Base-by-base conservation (phyloP, 2,888 invertebrate genomes). In the Andrena praecox region DNA sequence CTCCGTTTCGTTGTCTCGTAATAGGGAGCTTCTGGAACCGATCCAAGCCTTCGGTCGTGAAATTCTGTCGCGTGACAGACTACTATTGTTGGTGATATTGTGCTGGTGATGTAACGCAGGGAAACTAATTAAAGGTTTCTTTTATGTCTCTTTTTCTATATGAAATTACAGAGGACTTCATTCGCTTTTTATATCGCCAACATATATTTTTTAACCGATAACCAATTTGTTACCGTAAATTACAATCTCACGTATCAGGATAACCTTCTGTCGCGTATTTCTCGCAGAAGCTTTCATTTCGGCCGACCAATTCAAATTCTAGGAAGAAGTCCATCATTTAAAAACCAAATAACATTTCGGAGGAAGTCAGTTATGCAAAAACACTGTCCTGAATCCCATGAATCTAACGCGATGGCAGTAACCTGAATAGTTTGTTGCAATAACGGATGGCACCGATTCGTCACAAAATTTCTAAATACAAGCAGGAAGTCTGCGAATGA, bases 11-110 rank as follows among this genome's bases (percentile, higher is more conserved):
- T 33, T 59, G 2, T 5, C 20, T 31, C 59, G 59, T 59, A 67
- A 60, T 29, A 59, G 56, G 48, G 31, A 31, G 59, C 20, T 31
- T 10, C 59, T 74, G 74, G 67, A 74, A 67, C 74, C 4, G 66
- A 50, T 74, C 67, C 74, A 74, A 67, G 66, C 59, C 59, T 48
- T 48, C 42, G 54, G 59, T 67, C 67, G 67, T 66, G 59, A 59
- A 59, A 67, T 67, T 74, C 74, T 42, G 20, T 74, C n/a, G 48
- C 59, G 59, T 59, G 74, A 50, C 29, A 50, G 59, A 56, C 73
- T n/a, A 5, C 59, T 64, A 16, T 48, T 64, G 35, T 56, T 67
- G 24, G 31, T 42, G 16, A 50, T 54, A 63, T 72, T 35, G 33
- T 27, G 7, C 35, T 4, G 56, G 59, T 20, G 50, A 16, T 7